These are phyloP conservation scores for Scolopax mira DNA, from an alignment of 2,113 vertebrate genomes.

Conservation along the genomic window DNA sequence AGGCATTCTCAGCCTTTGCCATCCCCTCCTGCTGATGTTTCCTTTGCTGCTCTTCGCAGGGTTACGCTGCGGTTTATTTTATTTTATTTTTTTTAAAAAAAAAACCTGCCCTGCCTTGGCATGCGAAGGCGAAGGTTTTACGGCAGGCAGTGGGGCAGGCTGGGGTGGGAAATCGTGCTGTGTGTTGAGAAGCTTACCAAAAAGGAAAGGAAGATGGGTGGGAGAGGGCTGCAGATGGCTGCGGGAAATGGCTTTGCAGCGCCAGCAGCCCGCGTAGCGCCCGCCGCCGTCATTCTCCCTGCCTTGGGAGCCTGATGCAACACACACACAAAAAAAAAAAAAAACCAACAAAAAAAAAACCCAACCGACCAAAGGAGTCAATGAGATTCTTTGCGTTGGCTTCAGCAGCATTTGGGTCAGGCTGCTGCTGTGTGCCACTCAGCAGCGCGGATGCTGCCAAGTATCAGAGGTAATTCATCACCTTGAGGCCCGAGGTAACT, in stretches of 20 bases:
- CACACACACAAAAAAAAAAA: not conserved
- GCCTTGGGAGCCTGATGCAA: not conserved
- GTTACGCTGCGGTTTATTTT: not conserved
- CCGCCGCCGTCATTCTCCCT: too few species aligned
- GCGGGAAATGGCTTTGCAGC: not conserved
- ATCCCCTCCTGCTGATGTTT: slow-evolving; percentile 23
- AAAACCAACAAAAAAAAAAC: too few species aligned
- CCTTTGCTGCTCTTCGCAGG: slow-evolving; percentile 5
- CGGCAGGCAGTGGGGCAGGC: slow-evolving; percentile 2
- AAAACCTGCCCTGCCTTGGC: slow-evolving; percentile 12
- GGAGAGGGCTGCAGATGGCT: not conserved
- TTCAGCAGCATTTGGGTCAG: not conserved
- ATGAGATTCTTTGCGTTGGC: slow-evolving; percentile 22
- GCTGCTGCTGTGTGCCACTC: not conserved
- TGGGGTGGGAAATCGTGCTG: not conserved
- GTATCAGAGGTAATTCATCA: not conserved
- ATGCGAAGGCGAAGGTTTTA: slow-evolving; percentile 22
- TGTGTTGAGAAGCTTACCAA: not conserved
- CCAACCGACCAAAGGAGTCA: not conserved
- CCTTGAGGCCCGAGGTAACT: not conserved
- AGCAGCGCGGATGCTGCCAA: not conserved
- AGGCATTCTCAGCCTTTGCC: slow-evolving; percentile 12
- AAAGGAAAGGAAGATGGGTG: too few species aligned
- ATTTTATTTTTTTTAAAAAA: not conserved
- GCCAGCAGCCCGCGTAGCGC: not conserved